Conservation (phyloP, 2,113 vertebrate genomes). For the Calcarius ornatus region DNA sequence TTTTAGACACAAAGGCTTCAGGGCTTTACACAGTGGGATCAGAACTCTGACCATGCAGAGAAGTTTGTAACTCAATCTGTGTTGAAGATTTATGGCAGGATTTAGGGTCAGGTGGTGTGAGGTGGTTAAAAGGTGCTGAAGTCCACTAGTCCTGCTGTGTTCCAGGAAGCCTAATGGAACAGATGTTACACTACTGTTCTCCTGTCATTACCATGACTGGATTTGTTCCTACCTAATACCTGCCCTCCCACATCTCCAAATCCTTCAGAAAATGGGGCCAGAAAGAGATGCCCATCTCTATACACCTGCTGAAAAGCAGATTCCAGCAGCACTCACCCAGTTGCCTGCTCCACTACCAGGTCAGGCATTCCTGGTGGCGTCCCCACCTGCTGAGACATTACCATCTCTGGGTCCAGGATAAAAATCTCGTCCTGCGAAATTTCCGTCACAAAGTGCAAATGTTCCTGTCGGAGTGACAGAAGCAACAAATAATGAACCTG, state of each 20-base stretch:
- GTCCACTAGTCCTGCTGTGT: neutral
- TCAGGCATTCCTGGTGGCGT: slow-evolving; percentile 89
- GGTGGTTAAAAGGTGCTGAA: neutral
- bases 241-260: neutral
- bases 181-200: neutral
- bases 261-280: neutral
- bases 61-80: neutral
- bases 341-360: slow-evolving; percentile 89
- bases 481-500: neutral
- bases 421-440: slow-evolving; percentile 98
- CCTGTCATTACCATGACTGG: neutral
- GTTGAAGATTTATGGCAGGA: neutral
- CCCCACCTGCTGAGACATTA: slow-evolving; percentile 69
- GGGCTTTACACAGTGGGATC: neutral
- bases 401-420: slow-evolving; percentile 91
- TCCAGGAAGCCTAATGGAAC: neutral
- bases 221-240: neutral
- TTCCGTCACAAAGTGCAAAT: slow-evolving; percentile 97
- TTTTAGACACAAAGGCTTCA: neutral
- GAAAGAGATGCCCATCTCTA: neutral
- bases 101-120: neutral
- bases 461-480: slow-evolving; percentile 80
- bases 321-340: slow-evolving; percentile 73
- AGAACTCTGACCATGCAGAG: neutral
- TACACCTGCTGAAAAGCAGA: neutral